These are phyloP conservation scores for Eptatretus burgeri DNA, from an alignment of 2,113 vertebrate species.

Conservation along the genomic window DNA sequence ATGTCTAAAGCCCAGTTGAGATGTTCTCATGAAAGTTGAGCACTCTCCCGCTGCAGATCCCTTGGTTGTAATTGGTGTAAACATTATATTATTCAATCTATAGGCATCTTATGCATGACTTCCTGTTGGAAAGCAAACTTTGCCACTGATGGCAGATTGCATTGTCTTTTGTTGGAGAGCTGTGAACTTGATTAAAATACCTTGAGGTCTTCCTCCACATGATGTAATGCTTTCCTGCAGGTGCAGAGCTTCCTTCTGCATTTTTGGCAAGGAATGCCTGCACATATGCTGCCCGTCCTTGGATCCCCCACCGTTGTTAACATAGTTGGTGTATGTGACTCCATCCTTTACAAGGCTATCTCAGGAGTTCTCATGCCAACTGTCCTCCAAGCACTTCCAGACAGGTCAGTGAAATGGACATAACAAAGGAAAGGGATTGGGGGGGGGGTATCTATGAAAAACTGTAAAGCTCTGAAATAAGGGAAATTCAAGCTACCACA, in stretches of 20 bases:
- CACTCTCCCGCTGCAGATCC: too few relatives aligned
- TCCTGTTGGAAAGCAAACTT: too few relatives aligned
- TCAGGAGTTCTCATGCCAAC: constrained; percentile 97
- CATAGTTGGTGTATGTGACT: constrained; percentile 92
- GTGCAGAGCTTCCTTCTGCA: constrained; percentile 98
- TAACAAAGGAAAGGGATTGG: background rate
- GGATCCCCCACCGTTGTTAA: constrained; percentile 79
- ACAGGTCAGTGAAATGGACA: constrained; percentile 34
- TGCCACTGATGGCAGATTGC: too few relatives aligned
- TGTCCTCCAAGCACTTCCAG: constrained; percentile 71
- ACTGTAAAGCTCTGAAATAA: too few relatives aligned
- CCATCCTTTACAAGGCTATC: constrained; percentile 96
- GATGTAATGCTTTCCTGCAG: constrained; percentile 15
- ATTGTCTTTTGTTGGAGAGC: too few relatives aligned
- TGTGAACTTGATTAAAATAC: too few relatives aligned
- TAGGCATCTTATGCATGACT: too few relatives aligned
- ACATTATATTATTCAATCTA: too few relatives aligned
- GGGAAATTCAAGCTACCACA: too few relatives aligned
- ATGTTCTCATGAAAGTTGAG: background rate
- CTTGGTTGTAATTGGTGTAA: too few relatives aligned
- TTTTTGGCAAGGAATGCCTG: constrained; percentile 99
- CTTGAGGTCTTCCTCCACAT: too few relatives aligned
- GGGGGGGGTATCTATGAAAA: background rate
- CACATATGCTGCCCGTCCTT: constrained; percentile 84
- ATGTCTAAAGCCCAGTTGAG: background rate